phyloP scores from a whole-genome alignment of 2,888 invertebrate species.

The Metalampra italica region DNA sequence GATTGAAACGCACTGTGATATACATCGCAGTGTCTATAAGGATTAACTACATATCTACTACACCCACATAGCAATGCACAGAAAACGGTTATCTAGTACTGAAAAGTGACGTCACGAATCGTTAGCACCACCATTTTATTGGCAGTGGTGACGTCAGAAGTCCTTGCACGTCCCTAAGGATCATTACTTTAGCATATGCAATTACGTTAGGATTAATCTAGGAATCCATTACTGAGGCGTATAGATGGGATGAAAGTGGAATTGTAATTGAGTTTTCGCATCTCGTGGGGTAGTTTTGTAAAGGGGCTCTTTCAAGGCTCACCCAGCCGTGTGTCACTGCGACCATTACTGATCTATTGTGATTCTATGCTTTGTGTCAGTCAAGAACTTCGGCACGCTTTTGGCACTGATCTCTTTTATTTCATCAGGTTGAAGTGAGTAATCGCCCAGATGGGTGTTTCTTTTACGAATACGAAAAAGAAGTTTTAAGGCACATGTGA shows the following conservation, averaged over 20 bases:
- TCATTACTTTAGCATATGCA: slow-evolving; percentile 25
- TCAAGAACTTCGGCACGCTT: too few relatives aligned
- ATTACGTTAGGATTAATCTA: slow-evolving; percentile 17
- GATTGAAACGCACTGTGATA: slow-evolving; percentile 45
- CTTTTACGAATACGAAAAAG: too few relatives aligned
- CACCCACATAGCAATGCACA: slow-evolving; percentile 48
- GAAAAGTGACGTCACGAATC: slow-evolving; percentile 63
- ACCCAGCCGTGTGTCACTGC: too few relatives aligned
- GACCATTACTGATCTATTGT: too few relatives aligned
- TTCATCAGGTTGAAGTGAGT: too few relatives aligned
- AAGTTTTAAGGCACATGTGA: too few relatives aligned
- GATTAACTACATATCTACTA: slow-evolving; percentile 28
- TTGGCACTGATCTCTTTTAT: too few relatives aligned
- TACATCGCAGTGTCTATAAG: slow-evolving; percentile 34
- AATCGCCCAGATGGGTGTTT: too few relatives aligned
- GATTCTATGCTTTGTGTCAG: too few relatives aligned
- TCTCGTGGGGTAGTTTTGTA: too few relatives aligned
- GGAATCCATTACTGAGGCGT: neutral
- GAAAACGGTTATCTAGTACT: slow-evolving; percentile 10
- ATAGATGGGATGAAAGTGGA: neutral
- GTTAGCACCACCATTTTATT: slow-evolving; percentile 47
- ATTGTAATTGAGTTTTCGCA: neutral
- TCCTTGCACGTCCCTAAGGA: slow-evolving; percentile 41
- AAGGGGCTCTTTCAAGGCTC: too few relatives aligned
- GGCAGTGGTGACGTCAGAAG: slow-evolving; percentile 52